Evolutionary conservation across 2,888 invertebrate species (phyloP).

Genomic region (Hemaris fuciformis): DNA sequence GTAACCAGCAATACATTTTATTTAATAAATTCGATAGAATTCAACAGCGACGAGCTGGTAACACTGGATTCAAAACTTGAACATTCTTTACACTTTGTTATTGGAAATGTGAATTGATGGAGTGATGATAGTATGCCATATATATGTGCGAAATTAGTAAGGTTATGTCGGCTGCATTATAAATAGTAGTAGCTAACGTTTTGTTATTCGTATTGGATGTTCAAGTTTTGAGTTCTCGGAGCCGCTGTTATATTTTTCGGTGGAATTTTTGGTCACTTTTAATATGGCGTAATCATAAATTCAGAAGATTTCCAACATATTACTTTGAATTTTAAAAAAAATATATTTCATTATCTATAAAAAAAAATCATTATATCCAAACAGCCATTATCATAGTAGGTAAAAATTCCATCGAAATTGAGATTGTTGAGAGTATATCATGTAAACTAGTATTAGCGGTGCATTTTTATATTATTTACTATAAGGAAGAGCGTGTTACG

Average conservation of each 20-base stretch:
- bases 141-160: background rate
- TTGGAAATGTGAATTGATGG: background rate
- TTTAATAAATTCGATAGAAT: background rate
- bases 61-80: background rate
- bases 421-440: constrained; percentile 56
- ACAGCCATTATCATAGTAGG: background rate
- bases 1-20: background rate
- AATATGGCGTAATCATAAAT: background rate
- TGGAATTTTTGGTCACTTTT: constrained; percentile 39
- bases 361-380: background rate
- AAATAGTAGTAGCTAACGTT: background rate
- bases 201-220: background rate
- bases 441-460: constrained; percentile 65
- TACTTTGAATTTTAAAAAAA: background rate
- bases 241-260: constrained; percentile 41
- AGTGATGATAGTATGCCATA: background rate
- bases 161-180: background rate
- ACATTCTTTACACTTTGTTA: background rate
- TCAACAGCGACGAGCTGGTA: background rate
- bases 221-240: constrained; percentile 9
- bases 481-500: background rate
- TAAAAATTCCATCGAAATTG: constrained; percentile 39
- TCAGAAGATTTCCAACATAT: background rate
- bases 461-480: constrained; percentile 68
- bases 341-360: too few relatives aligned